Percentiles rank a stretch among this genome's conserved stretches.
Evolutionary conservation across 2,797 vertebrate species (phyloP).

Genomic region (Alosa sapidissima): DNA sequence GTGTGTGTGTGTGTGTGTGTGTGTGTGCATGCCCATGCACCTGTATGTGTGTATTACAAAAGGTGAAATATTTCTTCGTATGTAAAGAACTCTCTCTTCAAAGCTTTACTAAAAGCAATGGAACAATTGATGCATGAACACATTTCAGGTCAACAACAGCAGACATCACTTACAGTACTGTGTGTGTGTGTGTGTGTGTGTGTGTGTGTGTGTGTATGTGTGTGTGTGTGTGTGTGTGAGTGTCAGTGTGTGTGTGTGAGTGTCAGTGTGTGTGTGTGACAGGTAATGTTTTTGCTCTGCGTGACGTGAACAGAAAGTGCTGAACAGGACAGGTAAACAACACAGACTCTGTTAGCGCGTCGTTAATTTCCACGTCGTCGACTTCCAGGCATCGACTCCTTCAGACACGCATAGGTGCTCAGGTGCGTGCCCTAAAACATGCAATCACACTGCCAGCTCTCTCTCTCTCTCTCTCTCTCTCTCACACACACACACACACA

Average conservation of each 20-base stretch:
- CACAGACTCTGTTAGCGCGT: not conserved
- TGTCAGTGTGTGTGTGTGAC: not conserved
- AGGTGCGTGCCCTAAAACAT: not conserved
- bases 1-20: not conserved
- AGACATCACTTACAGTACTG: not conserved
- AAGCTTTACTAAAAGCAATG: not conserved
- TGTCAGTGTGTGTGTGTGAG: not conserved
- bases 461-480: not conserved
- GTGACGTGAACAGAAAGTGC: not conserved
- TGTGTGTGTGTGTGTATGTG: not conserved
- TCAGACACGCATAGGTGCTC: slow-evolving; percentile 11
- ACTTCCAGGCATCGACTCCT: not conserved
- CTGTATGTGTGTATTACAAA: not conserved
- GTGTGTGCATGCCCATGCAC: not conserved
- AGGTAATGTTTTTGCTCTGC: not conserved
- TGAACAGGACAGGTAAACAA: not conserved
- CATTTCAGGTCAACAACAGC: not conserved
- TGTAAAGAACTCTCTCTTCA: not conserved
- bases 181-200: not conserved
- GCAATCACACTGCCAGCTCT: not conserved
- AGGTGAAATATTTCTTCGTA: not conserved
- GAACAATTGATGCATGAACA: not conserved
- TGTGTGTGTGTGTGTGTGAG: not conserved
- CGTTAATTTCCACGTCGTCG: not conserved
- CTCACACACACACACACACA: slow-evolving; percentile 49